Evolutionary conservation across 2,888 invertebrate genomes (phyloP).

Genomic region (Drosophila mettleri): DNA sequence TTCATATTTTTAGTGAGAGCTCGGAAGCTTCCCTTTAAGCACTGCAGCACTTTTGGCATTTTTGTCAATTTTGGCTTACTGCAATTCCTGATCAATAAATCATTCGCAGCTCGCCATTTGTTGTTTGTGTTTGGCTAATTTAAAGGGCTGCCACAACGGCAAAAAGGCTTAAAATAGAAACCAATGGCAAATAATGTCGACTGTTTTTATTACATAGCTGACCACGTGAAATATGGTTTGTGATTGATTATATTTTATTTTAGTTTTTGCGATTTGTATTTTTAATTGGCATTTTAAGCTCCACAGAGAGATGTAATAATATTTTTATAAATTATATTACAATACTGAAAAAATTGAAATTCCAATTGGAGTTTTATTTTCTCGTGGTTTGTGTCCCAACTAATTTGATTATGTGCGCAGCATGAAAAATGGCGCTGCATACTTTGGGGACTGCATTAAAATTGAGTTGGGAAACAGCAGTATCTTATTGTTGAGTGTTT

Average conservation of each 20-base stretch:
- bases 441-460: slow-evolving; percentile 42
- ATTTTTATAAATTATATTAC: background rate
- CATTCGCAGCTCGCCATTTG: slow-evolving; percentile 36
- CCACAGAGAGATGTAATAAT: background rate
- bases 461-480: background rate
- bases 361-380: background rate
- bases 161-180: background rate
- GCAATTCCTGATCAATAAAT: slow-evolving; percentile 54
- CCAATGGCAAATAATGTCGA: slow-evolving; percentile 12
- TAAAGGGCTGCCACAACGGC: slow-evolving; percentile 6
- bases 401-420: slow-evolving; percentile 2
- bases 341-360: background rate
- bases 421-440: slow-evolving; percentile 27
- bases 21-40: slow-evolving; percentile 19
- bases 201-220: slow-evolving; percentile 12
- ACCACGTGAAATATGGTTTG: slow-evolving; percentile 14
- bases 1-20: background rate
- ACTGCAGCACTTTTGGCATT: slow-evolving; percentile 15
- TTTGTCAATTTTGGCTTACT: slow-evolving; percentile 20
- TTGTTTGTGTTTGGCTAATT: slow-evolving; percentile 29
- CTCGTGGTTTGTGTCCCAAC: slow-evolving; percentile 37
- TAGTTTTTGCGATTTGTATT: slow-evolving; percentile 9
- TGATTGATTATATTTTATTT: slow-evolving; percentile 10
- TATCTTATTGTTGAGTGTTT: background rate
- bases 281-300: slow-evolving; percentile 16